Evolutionary conservation across 2,113 vertebrate species (phyloP), one percentile per base, ranked within the genome.

Genomic region (Cynocephalus volans): DNA sequence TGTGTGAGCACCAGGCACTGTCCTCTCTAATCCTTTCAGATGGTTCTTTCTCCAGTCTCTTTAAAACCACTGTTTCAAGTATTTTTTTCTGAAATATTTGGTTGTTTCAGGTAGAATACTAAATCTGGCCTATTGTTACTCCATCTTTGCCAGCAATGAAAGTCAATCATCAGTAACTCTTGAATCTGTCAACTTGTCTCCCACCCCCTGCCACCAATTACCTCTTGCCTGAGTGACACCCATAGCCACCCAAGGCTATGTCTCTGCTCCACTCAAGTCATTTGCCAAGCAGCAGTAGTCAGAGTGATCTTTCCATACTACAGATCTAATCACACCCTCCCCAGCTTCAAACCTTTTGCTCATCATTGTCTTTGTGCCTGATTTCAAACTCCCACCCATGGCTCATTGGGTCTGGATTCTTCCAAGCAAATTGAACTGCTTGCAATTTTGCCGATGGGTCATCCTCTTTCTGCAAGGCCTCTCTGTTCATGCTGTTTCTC

Each of bases 211-310:
- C 87, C 86, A 33, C 18, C 69, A 3, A 12, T 26, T 45, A 28
- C 41, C 10, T 88, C 70, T 17, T 21, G 41, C 50, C 85, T 21
- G 19, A 41, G 24, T 24, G 23, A 84, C 72, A 33, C 67, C 21
- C 36, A 28, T 3, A 13, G 50, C 48, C 14, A 24, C 24, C 31
- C 15, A 2, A 28, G 64, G 15, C 56, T 12, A 7, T 0, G 56
- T 31, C 48, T 41, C 64, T 41, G 62, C 23, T 45, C 21, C 3
- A 0, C 45, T 65, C 18, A 41, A 33, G 11, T 19, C 33, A 14
- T 65, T 73, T 4, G 24, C 67, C 33, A 2, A 0, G n/a, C 18
- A 45, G 60, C 7, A 26, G 56, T 26, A 8, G 7, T 33, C 48
- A 8, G 26, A 24, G 41, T 0, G 0, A 5, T 31, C 67, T 73